Base-by-base conservation (phyloP, 2,888 invertebrate species). In the Meloe dianella region DNA sequence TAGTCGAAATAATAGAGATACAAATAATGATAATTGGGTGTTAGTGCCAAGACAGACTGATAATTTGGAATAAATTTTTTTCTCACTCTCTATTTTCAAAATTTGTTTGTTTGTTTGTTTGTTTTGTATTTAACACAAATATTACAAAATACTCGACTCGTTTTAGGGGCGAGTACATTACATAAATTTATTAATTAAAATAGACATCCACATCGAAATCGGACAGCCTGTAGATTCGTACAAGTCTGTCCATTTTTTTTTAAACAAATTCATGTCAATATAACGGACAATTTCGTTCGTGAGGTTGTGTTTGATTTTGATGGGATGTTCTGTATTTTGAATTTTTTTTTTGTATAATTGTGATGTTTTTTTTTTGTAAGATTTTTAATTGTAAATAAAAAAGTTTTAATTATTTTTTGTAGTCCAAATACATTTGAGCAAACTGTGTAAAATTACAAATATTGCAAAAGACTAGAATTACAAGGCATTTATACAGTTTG, bases 391-490 rank as follows among this genome's bases (percentile, higher is more conserved):
- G 69, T 22, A 61, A 60, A 56, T 65, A 61, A 61, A 29, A 56
- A n/a, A 56, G 38, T 51, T 32, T 14, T 30, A 22, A 35, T 59
- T 62, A 29, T 20, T 27, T 30, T 59, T 56, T 17, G 14, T 67
- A 10, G 22, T 54, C 22, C 54, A 54, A 74, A 70, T 72, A 74
- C 73, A 68, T 72, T 79, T 79, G 79, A 79, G 79, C 79, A 78
- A 77, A 79, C 77, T 77, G 77, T 77, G 74, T 76, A 75, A 74
- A 72, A 69, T 73, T 77, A 77, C 76, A 78, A 74, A 76, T 77
- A 77, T 77, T 78, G 77, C 76, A 77, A 75, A 75, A 71, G 78
- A 79, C 78, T 79, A 79, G 79, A 79, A 75, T 38, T 77, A 78
- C 73, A 75, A 69, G 61, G 54, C 41, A 66, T 73, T 66, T 72